Evolutionary conservation across 2,113 vertebrate genomes (phyloP), one percentile per base, ranked within the genome.

Genomic region (Parus major): DNA sequence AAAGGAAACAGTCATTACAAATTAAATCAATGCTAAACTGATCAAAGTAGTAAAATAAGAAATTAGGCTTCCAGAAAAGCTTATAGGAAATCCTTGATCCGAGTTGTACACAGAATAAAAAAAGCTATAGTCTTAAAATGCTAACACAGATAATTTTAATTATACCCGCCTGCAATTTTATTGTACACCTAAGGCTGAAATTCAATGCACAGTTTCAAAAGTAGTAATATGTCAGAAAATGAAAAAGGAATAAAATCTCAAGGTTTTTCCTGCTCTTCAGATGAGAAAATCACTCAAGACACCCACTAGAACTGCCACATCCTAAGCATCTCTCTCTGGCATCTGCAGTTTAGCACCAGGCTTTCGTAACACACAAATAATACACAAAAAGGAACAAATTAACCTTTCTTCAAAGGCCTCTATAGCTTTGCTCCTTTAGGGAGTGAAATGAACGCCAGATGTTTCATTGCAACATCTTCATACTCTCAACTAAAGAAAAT

Each of bases 381-480:
- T 79, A 84, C 82, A 93, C 90, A 95, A 97, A 97, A 96, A 89
- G 87, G 94, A 96, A 60, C 56, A 95, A 98, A 97, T 98, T 97
- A 96, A 98, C 96, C 97, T 98, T 91, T 96, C 96, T 95, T 96
- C 95, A 96, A 91, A 97, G 75, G 92, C 92, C 97, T 94, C 64
- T 73, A 7, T 73, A 60, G 91, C 96, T 91, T 46, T 61, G 55
- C 64, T 86, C 39, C 92, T 96, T 96, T 82, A 97, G 91, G 95
- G 90, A 96, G 95, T 90, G 85, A 96, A 97, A 98, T 96, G 95
- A 97, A 97, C 71, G 29, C 97, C 98, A 98, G 96, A 98, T 98
- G 98, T 97, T 97, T 95, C 95, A 89, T 76, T 92, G 90, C 93
- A 95, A 97, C 27, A 50, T 97, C 94, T 96, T 97, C 94, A 66